phyloP scores from a whole-genome alignment of 2,888 invertebrate species.

The Parascotia fuliginaria region DNA sequence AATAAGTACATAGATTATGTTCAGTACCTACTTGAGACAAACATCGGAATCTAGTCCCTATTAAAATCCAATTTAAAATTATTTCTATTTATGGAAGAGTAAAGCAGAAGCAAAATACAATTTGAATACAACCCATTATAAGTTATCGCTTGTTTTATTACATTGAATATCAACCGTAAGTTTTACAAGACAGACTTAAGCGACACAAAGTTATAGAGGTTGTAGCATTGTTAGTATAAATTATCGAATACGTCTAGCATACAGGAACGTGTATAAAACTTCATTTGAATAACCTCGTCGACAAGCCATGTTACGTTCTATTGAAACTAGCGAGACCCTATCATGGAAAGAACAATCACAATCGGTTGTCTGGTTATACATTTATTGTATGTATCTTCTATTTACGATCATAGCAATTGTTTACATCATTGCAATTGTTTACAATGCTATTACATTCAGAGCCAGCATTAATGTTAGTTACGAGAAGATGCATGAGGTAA shows the following conservation, averaged over 20 bases:
- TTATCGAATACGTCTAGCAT: conserved; percentile 70
- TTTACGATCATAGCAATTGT: conserved; percentile 6
- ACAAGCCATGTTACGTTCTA: conserved; percentile 41
- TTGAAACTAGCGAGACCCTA: conserved; percentile 30
- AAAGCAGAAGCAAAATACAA: conserved; percentile 1
- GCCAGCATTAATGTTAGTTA: neutral
- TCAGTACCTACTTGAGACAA: too few species aligned
- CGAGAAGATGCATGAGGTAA: too few species aligned
- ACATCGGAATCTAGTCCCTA: too few species aligned
- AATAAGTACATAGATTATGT: too few species aligned
- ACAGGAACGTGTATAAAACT: conserved; percentile 64
- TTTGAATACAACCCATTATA: conserved; percentile 3
- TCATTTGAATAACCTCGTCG: conserved; percentile 66
- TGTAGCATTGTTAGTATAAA: conserved; percentile 63
- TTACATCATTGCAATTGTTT: conserved; percentile 11
- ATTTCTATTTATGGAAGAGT: neutral
- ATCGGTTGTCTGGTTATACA: conserved; percentile 21
- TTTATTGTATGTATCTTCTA: neutral
- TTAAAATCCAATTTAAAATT: neutral
- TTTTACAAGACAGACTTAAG: conserved; percentile 26
- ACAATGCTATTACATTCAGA: neutral
- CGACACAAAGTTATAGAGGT: conserved; percentile 30
- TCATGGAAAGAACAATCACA: conserved; percentile 18
- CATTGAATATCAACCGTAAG: conserved; percentile 8
- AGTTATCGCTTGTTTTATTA: conserved; percentile 5